Evolutionary conservation across 2,888 invertebrate genomes (phyloP), one percentile per base, ranked within the genome.

Genomic region (Schrankia costaestrigalis): DNA sequence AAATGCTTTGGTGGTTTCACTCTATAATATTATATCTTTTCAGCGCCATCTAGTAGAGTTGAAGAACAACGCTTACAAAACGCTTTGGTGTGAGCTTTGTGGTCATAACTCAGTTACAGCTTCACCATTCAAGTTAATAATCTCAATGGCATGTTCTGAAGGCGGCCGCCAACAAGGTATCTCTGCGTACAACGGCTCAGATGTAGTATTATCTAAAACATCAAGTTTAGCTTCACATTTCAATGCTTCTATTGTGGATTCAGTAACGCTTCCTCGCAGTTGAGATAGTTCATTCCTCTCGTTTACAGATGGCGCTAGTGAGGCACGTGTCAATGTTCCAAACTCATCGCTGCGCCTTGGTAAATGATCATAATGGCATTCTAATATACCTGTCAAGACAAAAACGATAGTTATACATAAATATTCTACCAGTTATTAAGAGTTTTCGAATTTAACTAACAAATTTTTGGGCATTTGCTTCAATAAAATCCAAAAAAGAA

Each of bases 111-210:
- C 89, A 1, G 89, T 89, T 2, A 89, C 77, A 3, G 88, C 89
- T 71, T 89, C 89, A 8, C 85, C 87, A 42, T 84, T 85, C 17
- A 76, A 41, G 46, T 83, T 85, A 11, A 87, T 62, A 10, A 84
- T 70, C 67, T 82, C 87, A 40, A 81, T 67, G 1, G 86, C 83
- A 47, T 83, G 82, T 55, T 83, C 85, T n/a, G 84, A 84, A 12
- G 81, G 80, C 17, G 87, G 84, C 57, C 80, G 63, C 85, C 84
- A 88, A 46, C 79, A 83, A 26, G 92, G 92, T 41, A 93, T 93
- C 76, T 93, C 92, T 41, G 92, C 93, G 57, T 93, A 93, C 12
- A 93, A 71, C 28, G 92, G 92, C 62, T 92, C 92, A 2, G 79
- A 72, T 15, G 77, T 83, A 1, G 78, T 74, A 13, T 61, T 67